phyloP scores from a whole-genome alignment of 2,797 vertebrate genomes.

The Pitangus sulphuratus region DNA sequence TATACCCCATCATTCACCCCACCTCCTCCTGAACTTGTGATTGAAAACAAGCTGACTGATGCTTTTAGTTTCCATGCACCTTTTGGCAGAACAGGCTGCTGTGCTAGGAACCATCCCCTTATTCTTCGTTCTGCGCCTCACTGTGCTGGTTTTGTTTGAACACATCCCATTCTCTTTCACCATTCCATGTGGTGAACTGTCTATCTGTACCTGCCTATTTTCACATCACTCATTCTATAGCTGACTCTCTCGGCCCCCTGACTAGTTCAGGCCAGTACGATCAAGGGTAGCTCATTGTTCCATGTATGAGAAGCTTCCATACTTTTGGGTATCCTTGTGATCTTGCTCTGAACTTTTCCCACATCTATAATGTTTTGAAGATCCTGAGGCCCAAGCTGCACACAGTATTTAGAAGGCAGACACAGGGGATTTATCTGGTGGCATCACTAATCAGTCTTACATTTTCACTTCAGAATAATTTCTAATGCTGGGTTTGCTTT shows the following conservation, averaged over 20 bases:
- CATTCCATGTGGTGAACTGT: background rate
- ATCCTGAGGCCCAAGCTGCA: background rate
- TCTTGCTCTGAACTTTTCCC: background rate
- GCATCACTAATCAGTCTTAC: background rate
- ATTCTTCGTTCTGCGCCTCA: background rate
- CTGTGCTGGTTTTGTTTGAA: background rate
- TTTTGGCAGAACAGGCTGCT: background rate
- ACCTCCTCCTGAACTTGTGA: background rate
- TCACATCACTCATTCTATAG: background rate
- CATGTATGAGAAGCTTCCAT: rapidly evolving
- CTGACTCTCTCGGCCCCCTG: background rate
- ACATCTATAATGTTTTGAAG: background rate
- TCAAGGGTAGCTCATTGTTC: background rate
- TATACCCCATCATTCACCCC: background rate
- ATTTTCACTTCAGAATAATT: background rate
- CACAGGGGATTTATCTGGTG: background rate
- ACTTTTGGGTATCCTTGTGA: background rate
- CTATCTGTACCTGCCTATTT: background rate
- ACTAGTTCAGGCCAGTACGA: background rate
- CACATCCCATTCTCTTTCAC: background rate
- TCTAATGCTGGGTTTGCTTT: background rate
- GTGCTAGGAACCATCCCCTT: background rate
- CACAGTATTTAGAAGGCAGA: background rate
- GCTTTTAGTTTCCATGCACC: background rate
- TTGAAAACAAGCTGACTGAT: background rate